Percentiles rank a stretch among this genome's conserved stretches.
These are phyloP conservation scores for Neodon shergylaensis DNA, from an alignment of 2,113 vertebrate genomes.

Conservation along the genomic window DNA sequence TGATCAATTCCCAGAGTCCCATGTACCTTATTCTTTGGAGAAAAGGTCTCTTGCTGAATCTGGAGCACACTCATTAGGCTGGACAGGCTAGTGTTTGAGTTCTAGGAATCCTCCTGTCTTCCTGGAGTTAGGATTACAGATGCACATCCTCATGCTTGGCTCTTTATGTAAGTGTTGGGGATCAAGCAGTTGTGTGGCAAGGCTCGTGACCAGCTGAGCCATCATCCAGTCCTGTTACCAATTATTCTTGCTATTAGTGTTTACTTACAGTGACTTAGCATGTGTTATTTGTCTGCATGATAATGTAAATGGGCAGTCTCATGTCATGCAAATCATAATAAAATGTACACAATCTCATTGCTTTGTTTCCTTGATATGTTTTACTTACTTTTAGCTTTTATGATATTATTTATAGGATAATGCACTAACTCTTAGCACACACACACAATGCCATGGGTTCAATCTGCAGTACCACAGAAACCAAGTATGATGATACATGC, in stretches of 20 bases:
- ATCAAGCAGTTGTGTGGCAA: neutral
- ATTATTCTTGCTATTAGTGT: neutral
- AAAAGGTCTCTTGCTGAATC: neutral
- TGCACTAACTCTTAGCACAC: neutral
- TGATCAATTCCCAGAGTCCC: neutral
- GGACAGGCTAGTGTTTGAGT: too few relatives aligned
- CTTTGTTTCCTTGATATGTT: neutral
- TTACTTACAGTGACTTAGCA: neutral
- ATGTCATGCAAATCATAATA: neutral
- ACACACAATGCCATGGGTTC: neutral
- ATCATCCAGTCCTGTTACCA: neutral
- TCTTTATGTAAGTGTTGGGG: neutral
- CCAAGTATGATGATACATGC: neutral
- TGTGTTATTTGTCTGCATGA: neutral
- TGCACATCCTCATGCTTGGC: neutral
- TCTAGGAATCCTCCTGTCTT: neutral
- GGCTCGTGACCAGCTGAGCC: neutral
- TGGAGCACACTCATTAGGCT: neutral
- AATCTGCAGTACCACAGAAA: neutral
- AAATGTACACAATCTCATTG: neutral
- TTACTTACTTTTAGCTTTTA: neutral
- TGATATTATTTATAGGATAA: neutral
- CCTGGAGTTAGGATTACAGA: neutral
- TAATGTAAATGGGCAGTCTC: neutral
- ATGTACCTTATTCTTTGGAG: neutral